These are phyloP conservation scores for Pomatorhinus ruficollis DNA, from an alignment of 2,113 vertebrate species.

Conservation along the genomic window DNA sequence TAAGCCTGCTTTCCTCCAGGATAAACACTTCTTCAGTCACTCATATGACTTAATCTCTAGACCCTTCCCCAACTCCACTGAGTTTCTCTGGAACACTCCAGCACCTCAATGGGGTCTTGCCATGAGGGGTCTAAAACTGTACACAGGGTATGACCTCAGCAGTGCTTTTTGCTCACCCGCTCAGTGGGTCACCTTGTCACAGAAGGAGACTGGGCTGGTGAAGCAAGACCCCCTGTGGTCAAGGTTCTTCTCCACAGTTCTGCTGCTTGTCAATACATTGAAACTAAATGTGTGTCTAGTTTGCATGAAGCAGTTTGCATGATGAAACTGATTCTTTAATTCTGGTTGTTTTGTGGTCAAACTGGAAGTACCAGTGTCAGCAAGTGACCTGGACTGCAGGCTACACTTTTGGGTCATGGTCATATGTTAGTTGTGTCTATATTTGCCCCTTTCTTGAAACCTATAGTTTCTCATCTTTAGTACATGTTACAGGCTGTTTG, in stretches of 20 bases:
- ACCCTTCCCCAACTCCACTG: not conserved
- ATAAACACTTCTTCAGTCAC: not conserved
- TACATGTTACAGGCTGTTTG: not conserved
- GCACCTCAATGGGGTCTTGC: not conserved
- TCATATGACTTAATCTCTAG: not conserved
- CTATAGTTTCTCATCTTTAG: not conserved
- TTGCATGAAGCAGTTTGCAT: not conserved
- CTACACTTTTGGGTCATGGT: not conserved
- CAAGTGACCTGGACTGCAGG: too few species aligned
- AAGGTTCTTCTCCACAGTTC: not conserved
- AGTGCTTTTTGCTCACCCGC: too few species aligned
- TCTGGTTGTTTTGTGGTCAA: too few species aligned
- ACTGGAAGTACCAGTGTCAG: not conserved
- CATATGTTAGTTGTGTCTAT: accelerated
- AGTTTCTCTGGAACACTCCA: not conserved
- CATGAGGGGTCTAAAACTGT: not conserved
- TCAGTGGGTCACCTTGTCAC: too few species aligned
- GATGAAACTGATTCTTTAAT: not conserved
- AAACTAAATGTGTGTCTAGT: not conserved
- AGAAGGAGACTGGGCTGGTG: not conserved
- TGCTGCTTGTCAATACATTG: not conserved
- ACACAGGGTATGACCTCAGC: not conserved
- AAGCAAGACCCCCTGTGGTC: not conserved
- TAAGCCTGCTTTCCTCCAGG: not conserved
- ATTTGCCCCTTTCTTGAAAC: not conserved